Conservation (phyloP, 2,113 vertebrate species). For the Hydrochoerus hydrochaeris region DNA sequence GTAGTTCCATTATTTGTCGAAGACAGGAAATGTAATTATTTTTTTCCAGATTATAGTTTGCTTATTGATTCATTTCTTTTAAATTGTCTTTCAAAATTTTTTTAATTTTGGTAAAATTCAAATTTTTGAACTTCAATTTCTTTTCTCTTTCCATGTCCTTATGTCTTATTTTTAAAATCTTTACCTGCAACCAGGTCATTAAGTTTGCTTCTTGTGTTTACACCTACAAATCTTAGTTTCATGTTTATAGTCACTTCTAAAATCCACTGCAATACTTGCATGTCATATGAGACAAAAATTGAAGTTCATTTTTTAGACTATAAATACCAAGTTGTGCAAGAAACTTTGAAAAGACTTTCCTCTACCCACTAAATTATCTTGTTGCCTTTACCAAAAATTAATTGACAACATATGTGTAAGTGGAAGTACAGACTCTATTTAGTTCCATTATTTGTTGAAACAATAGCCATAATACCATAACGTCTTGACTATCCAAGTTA, state of each 20-base stretch:
- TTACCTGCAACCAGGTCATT: not conserved
- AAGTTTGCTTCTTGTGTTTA: not conserved
- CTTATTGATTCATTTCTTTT: not conserved
- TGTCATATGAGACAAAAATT: not conserved
- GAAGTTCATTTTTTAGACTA: not conserved
- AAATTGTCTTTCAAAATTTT: not conserved
- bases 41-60: not conserved
- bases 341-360: not conserved
- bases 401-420: not conserved
- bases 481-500: not conserved
- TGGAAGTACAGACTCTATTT: not conserved
- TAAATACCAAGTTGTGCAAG: not conserved
- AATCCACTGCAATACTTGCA: not conserved
- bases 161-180: not conserved
- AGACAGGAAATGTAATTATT: not conserved
- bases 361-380: not conserved
- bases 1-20: too few species aligned
- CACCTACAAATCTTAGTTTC: not conserved
- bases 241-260: not conserved
- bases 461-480: not conserved
- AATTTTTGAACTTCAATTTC: not conserved
- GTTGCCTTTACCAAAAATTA: not conserved
- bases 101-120: conserved; percentile 7
- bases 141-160: not conserved
- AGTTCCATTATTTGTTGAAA: not conserved